A percentile compares a stretch with the other conserved stretches of the same genome.
Evolutionary conservation across 2,797 vertebrate species (phyloP).

Genomic region (Myotis pilosus): DNA sequence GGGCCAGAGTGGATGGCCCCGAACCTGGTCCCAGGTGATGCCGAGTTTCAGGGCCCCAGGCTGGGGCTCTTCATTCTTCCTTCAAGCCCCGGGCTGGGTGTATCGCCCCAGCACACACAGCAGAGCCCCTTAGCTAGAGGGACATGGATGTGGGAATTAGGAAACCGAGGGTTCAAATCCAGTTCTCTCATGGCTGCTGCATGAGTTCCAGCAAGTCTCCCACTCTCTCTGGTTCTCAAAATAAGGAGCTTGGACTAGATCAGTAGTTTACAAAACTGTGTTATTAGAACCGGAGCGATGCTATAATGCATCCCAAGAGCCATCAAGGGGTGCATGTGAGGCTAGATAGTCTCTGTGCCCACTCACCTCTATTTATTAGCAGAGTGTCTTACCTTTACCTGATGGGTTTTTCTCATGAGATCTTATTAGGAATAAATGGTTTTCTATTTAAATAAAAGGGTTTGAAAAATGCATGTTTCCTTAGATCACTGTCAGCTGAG

Average conservation of each 20-base stretch:
- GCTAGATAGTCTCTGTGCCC: not conserved
- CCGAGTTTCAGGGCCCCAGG: not conserved
- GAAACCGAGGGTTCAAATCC: not conserved
- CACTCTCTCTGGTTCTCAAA: not conserved
- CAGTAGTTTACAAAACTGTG: not conserved
- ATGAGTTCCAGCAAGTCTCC: not conserved
- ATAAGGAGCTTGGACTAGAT: not conserved
- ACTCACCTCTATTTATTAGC: not conserved
- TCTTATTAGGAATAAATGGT: not conserved
- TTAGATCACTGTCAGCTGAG: not conserved
- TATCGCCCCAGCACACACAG: not conserved
- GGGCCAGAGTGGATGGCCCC: not conserved
- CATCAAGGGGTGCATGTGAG: not conserved
- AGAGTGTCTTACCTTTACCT: not conserved
- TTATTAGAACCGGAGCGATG: not conserved
- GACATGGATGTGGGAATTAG: not conserved
- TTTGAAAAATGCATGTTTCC: not conserved
- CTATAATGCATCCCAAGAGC: not conserved
- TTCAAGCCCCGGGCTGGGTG: not conserved
- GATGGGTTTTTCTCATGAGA: not conserved
- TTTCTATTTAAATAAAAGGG: not conserved
- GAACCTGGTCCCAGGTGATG: not conserved
- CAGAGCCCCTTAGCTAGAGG: not conserved
- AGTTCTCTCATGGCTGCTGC: not conserved
- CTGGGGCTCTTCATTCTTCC: not conserved